Base-by-base conservation (phyloP, 2,797 vertebrate species). In the Crocidura indochinensis region DNA sequence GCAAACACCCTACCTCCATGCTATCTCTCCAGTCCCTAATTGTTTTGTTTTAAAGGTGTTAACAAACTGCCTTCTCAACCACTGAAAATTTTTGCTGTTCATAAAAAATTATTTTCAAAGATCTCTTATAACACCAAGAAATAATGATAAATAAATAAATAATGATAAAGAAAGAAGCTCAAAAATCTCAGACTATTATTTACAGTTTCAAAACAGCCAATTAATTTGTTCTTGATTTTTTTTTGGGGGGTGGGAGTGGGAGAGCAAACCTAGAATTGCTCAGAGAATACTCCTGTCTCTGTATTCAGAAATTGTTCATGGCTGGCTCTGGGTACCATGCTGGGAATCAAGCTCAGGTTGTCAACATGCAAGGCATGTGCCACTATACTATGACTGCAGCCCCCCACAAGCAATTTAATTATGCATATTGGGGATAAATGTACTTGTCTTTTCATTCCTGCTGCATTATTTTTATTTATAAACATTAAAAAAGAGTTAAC, bases 21-120 rank as follows among this genome's bases (percentile, higher is more conserved):
- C 38, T 38, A 2, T 38, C 38, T 38, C 38, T 38, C 38, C 38
- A 38, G 38, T 5, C 38, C 38, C 38, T 78, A 62, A 89, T 53
- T 84, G 60, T 89, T 94, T 94, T 84, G 87, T 84, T 87, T 78
- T 68, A 83, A 79, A 17, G 17, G 22, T 81, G 60, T 91, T 91
- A 62, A 74, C 90, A 27, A 92, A 92, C 51, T 84, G 74, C 64
- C 91, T 81, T 87, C 74, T 76, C 26, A 26, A 84, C 51, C 27
- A 77, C 83, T 91, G 71, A 68, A 49, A 80, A 51, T 74, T 84
- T 86, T 77, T 76, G 27, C 75, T 78, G 24, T 84, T 91, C 10
- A 14, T 31, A 81, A 78, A 88, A 93, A 92, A 77, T 51, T 72
- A 47, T 88, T 85, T 73, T 46, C n/a, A 77, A 91, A 46, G 60